A percentile compares a stretch with the other conserved stretches of the same genome.
phyloP scores from a whole-genome alignment of 2,797 vertebrate species.

The Aulostomus chinensis region DNA sequence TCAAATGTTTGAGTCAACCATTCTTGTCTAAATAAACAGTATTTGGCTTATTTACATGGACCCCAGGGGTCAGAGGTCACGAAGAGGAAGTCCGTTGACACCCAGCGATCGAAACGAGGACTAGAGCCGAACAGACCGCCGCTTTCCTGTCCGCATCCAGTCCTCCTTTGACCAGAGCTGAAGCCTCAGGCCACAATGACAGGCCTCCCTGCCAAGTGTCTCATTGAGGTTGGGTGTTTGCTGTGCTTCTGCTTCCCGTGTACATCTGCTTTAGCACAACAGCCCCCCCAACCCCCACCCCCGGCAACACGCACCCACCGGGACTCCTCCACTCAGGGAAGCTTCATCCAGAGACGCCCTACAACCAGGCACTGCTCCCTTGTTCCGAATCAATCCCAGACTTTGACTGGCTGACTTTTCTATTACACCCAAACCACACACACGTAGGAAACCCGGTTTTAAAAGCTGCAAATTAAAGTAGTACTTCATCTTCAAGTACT shows the following conservation, averaged over 20 bases:
- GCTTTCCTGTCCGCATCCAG: conserved; percentile 31
- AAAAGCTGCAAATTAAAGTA: too few relatives aligned
- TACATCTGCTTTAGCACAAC: conserved; percentile 4
- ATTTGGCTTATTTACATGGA: neutral
- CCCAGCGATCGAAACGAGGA: conserved; percentile 17
- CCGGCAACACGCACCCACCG: too few relatives aligned
- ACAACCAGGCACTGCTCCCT: too few relatives aligned
- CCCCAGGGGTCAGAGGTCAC: conserved; percentile 35
- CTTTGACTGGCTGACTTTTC: too few relatives aligned
- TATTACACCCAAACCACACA: too few relatives aligned
- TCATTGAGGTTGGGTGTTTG: conserved; percentile 23
- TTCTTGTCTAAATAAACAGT: too few relatives aligned
- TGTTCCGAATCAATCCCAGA: too few relatives aligned
- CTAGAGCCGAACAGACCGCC: neutral
- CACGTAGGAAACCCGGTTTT: too few relatives aligned
- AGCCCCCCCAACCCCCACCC: conserved; percentile 1
- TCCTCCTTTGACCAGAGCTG: conserved; percentile 35
- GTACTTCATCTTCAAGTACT: too few relatives aligned
- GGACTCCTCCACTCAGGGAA: too few relatives aligned
- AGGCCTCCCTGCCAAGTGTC: conserved; percentile 51
- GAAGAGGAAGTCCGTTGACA: conserved; percentile 41
- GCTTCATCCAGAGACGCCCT: too few relatives aligned
- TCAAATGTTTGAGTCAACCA: too few relatives aligned
- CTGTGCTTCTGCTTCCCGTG: conserved; percentile 8
- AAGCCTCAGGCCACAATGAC: conserved; percentile 69